These are phyloP conservation scores for Philhelius pedissequus DNA, from an alignment of 2,888 invertebrate genomes.

Conservation along the genomic window DNA sequence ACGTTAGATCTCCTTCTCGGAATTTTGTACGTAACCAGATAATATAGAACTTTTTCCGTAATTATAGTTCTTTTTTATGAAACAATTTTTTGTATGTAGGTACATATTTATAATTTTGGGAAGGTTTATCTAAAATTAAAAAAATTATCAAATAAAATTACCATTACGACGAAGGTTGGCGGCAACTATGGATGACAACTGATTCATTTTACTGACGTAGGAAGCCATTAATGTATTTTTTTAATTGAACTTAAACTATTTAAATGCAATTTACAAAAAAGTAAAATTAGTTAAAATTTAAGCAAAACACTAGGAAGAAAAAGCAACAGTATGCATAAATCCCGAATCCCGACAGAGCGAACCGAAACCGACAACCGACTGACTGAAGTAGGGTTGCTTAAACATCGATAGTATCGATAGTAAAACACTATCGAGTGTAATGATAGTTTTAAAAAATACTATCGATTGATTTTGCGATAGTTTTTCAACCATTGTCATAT, in stretches of 20 bases:
- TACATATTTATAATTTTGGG: neutral
- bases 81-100: neutral
- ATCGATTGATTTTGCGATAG: too few species aligned
- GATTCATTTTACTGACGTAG: conserved; percentile 54
- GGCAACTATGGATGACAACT: conserved; percentile 47
- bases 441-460: too few species aligned
- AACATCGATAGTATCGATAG: too few species aligned
- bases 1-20: conserved; percentile 22
- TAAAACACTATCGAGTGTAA: too few species aligned
- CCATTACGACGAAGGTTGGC: conserved; percentile 59
- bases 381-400: too few species aligned
- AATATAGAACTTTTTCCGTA: neutral
- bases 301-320: neutral
- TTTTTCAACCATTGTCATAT: too few species aligned
- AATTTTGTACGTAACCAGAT: neutral
- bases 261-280: conserved; percentile 30
- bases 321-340: neutral
- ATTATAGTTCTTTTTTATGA: neutral
- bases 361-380: too few species aligned
- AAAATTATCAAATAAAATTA: neutral
- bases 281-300: neutral
- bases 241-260: neutral
- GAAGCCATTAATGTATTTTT: conserved; percentile 37
- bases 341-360: too few species aligned
- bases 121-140: neutral